Evolutionary conservation across 2,113 vertebrate species (phyloP), one percentile per base, ranked within the genome.

Genomic region (Xiphias gladius): DNA sequence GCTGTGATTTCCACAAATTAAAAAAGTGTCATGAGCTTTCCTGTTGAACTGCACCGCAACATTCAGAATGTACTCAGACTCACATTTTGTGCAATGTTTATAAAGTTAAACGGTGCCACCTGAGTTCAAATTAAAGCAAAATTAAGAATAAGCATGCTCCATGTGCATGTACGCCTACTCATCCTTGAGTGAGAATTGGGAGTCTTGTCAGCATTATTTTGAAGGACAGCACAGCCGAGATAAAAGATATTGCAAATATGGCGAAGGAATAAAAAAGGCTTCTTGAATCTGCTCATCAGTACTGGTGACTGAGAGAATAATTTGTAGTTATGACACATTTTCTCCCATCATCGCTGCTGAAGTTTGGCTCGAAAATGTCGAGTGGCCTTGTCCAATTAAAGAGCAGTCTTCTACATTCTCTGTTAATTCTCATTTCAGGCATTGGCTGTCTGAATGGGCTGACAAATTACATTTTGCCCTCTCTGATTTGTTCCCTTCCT

Each of bases 381-480:
- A 88, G 89, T 84, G 87, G 88, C 84, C 90, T 91, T 92, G 91
- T 93, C 93, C 92, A 93, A 94, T 94, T 93, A 92, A 94, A 92
- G 89, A 87, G 83, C 76, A 91, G 89, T 93, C 88, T 73, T 88
- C 81, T 83, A 73, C 80, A 50, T 88, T 88, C 78, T 85, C 74
- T 87, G 85, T 88, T 94, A 92, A 92, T 92, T 87, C 88, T 90
- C 70, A 86, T 91, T 90, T 87, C 88, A 90, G 83, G 86, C 86
- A 79, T 79, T 83, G 89, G 77, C 86, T 90, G 87, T 89, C 90
- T 94, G 92, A 92, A 93, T 90, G 77, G 90, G 77, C 76, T 83
- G 87, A 94, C 92, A 94, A 93, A 93, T 93, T 92, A 91, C 91
- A 93, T 93, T 93, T 93, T 91, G 91, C 92, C 86, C 77, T 90